Conservation (phyloP, 2,113 vertebrate species). For the Odontophorus gujanensis region DNA sequence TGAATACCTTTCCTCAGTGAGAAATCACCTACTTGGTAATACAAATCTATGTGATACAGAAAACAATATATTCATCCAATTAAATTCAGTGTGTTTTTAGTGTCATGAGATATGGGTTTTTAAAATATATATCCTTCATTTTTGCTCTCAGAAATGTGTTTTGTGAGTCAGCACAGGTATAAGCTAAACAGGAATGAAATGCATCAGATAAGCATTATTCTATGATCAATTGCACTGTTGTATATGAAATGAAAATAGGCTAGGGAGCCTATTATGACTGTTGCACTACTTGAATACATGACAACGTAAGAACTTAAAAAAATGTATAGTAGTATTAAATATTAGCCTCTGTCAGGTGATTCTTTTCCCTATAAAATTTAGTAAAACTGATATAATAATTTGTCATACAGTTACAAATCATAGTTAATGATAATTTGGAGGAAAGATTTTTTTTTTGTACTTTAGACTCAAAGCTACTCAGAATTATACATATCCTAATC, state of each 20-base stretch:
- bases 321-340: not conserved
- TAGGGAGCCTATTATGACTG: not conserved
- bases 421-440: not conserved
- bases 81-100: not conserved
- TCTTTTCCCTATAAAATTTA: not conserved
- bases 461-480: not conserved
- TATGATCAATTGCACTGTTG: not conserved
- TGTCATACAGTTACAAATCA: not conserved
- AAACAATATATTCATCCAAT: not conserved
- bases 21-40: not conserved
- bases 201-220: not conserved
- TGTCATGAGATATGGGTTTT: not conserved
- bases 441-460: not conserved
- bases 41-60: not conserved
- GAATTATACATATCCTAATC: not conserved
- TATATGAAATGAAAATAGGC: not conserved
- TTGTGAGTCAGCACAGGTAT: not conserved
- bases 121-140: not conserved
- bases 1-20: not conserved
- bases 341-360: not conserved
- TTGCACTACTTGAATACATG: not conserved
- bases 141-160: not conserved
- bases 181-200: constrained; percentile 17
- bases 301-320: not conserved
- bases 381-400: not conserved